Evolutionary conservation across 2,113 vertebrate species (phyloP).

Genomic region (Toxotes chatareus): DNA sequence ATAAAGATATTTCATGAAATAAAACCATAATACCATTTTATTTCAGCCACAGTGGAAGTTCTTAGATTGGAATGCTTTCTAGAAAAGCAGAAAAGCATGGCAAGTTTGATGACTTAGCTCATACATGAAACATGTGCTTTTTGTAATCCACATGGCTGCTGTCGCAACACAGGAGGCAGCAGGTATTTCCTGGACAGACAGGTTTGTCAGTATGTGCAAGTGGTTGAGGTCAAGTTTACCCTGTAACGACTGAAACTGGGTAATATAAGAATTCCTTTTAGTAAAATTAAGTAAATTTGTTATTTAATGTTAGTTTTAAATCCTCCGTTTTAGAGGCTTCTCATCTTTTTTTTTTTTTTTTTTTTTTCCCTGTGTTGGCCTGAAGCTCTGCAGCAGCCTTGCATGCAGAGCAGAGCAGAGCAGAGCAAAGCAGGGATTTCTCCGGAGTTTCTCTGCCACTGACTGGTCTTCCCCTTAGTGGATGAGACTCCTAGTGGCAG

Average conservation of each 20-base stretch:
- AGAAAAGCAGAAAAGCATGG: not conserved
- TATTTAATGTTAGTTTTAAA: not conserved
- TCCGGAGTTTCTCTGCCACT: slow-evolving; percentile 52
- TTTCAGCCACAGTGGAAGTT: not conserved
- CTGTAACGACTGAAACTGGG: not conserved
- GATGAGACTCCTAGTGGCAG: slow-evolving; percentile 72
- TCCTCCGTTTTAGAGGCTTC: too few relatives aligned
- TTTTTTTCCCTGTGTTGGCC: not conserved
- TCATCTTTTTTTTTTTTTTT: too few relatives aligned
- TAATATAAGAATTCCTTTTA: not conserved
- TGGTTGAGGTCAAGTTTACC: not conserved
- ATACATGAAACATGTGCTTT: not conserved
- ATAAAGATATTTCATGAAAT: not conserved
- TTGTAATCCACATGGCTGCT: not conserved
- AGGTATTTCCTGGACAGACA: slow-evolving; percentile 33
- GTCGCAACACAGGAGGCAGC: not conserved
- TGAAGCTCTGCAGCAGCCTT: slow-evolving; percentile 29
- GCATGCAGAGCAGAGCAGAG: slow-evolving; percentile 33
- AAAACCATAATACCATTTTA: not conserved
- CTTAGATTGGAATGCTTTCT: not conserved
- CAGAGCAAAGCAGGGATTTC: slow-evolving; percentile 60
- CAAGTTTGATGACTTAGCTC: not conserved
- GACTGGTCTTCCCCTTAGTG: slow-evolving; percentile 52
- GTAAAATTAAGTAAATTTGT: not conserved
- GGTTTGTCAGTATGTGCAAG: slow-evolving; percentile 19